A percentile compares a stretch with the other conserved stretches of the same genome.
These are phyloP conservation scores for Tetragonisca angustula DNA, from an alignment of 2,888 invertebrate species.

Conservation along the genomic window DNA sequence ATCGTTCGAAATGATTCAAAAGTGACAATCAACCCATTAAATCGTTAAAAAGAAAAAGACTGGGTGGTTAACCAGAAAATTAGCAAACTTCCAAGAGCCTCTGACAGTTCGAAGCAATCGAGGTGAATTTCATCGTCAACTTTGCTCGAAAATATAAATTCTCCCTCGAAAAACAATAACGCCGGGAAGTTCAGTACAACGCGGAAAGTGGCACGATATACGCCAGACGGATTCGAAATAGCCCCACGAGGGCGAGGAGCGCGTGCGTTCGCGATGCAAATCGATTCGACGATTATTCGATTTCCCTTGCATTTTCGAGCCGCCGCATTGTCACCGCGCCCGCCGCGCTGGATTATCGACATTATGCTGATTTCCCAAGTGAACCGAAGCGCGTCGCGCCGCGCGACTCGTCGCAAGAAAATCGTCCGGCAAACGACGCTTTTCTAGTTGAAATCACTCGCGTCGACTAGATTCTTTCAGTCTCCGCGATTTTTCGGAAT, in stretches of 20 bases:
- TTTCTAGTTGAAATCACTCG: background rate
- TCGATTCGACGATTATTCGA: slow-evolving; percentile 1
- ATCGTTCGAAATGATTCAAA: too few relatives aligned
- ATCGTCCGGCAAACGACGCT: background rate
- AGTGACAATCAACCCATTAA: too few relatives aligned
- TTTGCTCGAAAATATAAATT: background rate
- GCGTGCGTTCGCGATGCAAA: background rate
- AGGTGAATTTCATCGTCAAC: too few relatives aligned
- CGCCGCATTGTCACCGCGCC: slow-evolving; percentile 32
- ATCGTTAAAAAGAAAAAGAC: too few relatives aligned
- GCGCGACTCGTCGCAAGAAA: background rate
- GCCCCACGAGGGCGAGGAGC: too few relatives aligned
- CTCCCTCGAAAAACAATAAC: background rate
- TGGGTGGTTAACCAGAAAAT: too few relatives aligned
- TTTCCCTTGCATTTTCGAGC: slow-evolving; percentile 7
- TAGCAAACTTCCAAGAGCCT: too few relatives aligned
- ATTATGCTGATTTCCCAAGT: slow-evolving; percentile 64
- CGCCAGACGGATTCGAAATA: too few relatives aligned
- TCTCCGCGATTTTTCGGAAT: too few relatives aligned
- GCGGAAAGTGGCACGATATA: too few relatives aligned
- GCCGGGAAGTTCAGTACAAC: background rate
- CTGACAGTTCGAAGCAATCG: too few relatives aligned
- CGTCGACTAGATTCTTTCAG: background rate
- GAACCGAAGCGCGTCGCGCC: slow-evolving; percentile 30
- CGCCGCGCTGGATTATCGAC: slow-evolving; percentile 30